Evolutionary conservation across 1,140 invertebrate genomes (phyloP).

Genomic region (Ostrea denselamellosa): DNA sequence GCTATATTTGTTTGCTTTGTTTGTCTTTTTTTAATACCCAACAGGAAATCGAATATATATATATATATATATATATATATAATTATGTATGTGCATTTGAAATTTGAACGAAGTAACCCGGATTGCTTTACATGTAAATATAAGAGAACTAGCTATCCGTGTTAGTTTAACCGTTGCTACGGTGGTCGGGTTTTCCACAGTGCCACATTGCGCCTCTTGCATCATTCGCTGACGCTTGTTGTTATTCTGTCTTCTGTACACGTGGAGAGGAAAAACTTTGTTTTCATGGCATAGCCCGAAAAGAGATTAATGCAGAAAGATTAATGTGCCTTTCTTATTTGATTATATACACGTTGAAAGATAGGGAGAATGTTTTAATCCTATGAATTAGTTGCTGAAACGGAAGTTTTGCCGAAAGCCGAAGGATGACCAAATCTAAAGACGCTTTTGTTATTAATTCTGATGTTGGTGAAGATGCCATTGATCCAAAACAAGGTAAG

Average conservation of each 20-base stretch:
- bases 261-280: background rate
- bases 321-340: too few species aligned
- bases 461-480: background rate
- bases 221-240: constrained; percentile 31
- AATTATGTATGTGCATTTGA: too few species aligned
- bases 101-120: too few species aligned
- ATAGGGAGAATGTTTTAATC: background rate
- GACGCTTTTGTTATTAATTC: background rate
- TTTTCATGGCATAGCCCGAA: background rate
- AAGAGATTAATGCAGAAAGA: too few species aligned
- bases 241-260: background rate
- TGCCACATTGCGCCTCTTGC: background rate
- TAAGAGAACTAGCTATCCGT: too few species aligned
- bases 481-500: constrained; percentile 6
- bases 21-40: too few species aligned
- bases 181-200: background rate
- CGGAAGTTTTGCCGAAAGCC: background rate
- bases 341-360: background rate
- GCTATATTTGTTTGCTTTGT: too few species aligned
- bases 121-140: too few species aligned
- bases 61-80: too few species aligned
- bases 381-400: background rate
- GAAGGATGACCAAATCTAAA: background rate
- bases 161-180: too few species aligned
- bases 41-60: too few species aligned